Percentiles rank a stretch among this genome's conserved stretches.
These are phyloP conservation scores for Thumatha senex DNA, from an alignment of 2,888 invertebrate species.

Conservation along the genomic window DNA sequence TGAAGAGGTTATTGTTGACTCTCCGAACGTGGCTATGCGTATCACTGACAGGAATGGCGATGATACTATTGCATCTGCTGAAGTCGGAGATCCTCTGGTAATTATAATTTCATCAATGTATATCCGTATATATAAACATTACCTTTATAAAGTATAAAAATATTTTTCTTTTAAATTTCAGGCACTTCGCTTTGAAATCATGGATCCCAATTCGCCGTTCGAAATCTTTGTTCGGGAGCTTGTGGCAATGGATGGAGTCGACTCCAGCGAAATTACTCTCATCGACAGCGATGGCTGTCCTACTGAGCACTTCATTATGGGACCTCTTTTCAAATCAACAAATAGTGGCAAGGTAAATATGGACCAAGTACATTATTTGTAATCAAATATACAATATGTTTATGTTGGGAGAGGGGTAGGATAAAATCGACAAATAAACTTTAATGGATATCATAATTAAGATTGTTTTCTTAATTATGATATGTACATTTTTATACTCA, in stretches of 20 bases:
- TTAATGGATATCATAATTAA: too few relatives aligned
- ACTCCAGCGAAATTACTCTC: constrained; percentile 95
- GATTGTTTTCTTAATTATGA: too few relatives aligned
- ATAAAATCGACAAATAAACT: too few relatives aligned
- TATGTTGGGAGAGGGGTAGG: not conserved
- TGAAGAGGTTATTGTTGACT: constrained; percentile 96
- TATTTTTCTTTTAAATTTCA: constrained; percentile 54
- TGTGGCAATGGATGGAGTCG: constrained; percentile 97
- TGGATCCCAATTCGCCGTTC: constrained; percentile 96
- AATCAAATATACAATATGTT: not conserved
- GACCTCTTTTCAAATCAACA: constrained; percentile 92
- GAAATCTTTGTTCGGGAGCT: constrained; percentile 97
- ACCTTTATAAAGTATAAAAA: too few relatives aligned
- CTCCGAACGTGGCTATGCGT: constrained; percentile 97
- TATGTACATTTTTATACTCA: too few relatives aligned
- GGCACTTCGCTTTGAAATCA: constrained; percentile 95
- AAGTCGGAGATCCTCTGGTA: constrained; percentile 95
- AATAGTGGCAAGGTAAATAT: constrained; percentile 88
- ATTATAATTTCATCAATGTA: constrained; percentile 21
- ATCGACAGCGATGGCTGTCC: constrained; percentile 97
- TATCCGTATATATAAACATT: not conserved
- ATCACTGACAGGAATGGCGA: constrained; percentile 93
- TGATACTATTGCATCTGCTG: constrained; percentile 93
- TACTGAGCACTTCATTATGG: constrained; percentile 97
- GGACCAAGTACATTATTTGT: too few relatives aligned